A percentile compares a stretch with the other conserved stretches of the same genome.
Evolutionary conservation across 2,113 vertebrate species (phyloP).

Genomic region (Rhabdornis inornatus): DNA sequence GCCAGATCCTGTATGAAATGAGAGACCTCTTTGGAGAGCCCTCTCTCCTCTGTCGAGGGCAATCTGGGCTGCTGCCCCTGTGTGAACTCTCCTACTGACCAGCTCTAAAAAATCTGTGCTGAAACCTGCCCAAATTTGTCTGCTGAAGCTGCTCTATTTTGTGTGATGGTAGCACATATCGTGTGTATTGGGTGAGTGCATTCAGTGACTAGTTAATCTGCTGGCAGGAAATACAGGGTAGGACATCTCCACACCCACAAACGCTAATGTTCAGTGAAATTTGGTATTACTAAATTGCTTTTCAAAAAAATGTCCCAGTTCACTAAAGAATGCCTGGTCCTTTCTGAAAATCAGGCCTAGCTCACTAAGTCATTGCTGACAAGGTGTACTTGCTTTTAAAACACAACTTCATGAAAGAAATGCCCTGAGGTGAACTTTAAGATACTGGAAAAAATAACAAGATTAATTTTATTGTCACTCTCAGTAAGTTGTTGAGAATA

Average conservation of each 20-base stretch:
- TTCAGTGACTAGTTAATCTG: not conserved
- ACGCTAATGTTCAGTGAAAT: not conserved
- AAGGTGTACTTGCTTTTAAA: not conserved
- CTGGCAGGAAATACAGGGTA: not conserved
- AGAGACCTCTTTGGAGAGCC: not conserved
- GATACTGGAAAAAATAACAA: not conserved
- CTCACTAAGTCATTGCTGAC: not conserved
- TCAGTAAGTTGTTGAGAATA: not conserved
- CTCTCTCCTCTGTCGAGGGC: accelerated
- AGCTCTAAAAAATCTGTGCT: not conserved
- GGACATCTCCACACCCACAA: not conserved
- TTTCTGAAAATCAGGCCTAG: not conserved
- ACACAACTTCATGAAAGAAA: not conserved
- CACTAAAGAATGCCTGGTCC: not conserved
- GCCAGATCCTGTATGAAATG: accelerated
- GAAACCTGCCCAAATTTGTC: not conserved
- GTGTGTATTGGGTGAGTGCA: accelerated
- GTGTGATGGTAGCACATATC: too few relatives aligned
- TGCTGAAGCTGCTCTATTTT: not conserved
- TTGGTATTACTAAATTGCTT: not conserved
- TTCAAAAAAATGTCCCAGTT: accelerated
- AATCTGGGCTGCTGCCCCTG: not conserved
- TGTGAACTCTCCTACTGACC: not conserved
- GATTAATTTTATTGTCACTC: not conserved
- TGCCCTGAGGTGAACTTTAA: not conserved